Conservation (phyloP, 2,113 vertebrate species). For the Erinaceus europaeus region DNA sequence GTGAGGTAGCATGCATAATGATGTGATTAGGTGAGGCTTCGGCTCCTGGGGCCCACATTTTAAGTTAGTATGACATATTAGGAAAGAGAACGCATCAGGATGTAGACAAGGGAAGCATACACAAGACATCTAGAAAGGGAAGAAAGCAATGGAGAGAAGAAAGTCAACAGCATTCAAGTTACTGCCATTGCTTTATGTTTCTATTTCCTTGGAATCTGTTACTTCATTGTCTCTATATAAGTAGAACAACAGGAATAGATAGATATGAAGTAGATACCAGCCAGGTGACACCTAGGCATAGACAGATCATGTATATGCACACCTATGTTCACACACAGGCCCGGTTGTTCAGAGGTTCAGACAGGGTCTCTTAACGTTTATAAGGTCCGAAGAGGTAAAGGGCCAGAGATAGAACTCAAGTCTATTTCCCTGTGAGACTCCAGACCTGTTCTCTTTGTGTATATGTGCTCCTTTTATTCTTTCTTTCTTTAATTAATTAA, state of each 20-base stretch:
- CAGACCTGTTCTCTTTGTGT: background rate
- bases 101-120: background rate
- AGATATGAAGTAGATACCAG: background rate
- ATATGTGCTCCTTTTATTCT: no score
- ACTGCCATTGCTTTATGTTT: background rate
- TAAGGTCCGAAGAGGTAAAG: background rate
- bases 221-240: background rate
- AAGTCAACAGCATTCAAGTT: background rate
- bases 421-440: background rate
- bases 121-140: constrained; percentile 6
- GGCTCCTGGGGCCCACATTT: constrained; percentile 10
- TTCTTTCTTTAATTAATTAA: no score
- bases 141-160: background rate
- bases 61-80: constrained; percentile 29
- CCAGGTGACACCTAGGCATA: background rate
- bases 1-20: background rate
- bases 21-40: background rate
- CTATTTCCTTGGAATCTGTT: background rate
- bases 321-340: background rate
- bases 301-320: background rate
- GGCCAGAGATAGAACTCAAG: background rate
- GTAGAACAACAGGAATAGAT: background rate
- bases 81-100: background rate
- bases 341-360: background rate
- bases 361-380: background rate